Conservation (phyloP, 2,797 vertebrate species). For the Phrynocephalus guinanensis region DNA sequence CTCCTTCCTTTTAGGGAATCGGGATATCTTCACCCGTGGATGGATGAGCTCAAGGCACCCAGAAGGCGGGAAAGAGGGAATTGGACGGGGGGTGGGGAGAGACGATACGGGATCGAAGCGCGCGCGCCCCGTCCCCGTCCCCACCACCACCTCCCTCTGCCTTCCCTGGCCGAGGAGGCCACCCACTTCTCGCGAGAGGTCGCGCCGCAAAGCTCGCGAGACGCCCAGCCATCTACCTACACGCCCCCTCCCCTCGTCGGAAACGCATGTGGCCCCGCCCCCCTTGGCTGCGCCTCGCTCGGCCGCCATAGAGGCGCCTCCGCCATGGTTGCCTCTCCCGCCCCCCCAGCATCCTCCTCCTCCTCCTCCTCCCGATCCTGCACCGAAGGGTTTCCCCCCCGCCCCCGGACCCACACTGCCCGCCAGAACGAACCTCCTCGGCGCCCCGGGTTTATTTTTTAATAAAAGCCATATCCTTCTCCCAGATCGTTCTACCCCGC, state of each 20-base stretch:
- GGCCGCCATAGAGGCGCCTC: background rate
- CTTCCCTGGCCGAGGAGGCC: too few relatives aligned
- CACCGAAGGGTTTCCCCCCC: background rate
- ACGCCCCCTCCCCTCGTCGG: background rate
- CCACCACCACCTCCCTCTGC: background rate
- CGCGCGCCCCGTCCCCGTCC: background rate
- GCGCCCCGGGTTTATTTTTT: background rate
- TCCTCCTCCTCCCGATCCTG: background rate
- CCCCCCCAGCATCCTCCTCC: background rate
- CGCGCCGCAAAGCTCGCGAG: background rate
- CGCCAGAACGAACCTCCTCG: background rate
- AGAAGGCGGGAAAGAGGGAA: too few relatives aligned
- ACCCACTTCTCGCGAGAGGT: conserved; percentile 11
- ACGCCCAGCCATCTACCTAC: too few relatives aligned
- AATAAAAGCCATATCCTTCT: background rate
- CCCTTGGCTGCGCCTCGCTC: conserved; percentile 25
- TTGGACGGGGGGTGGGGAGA: too few relatives aligned
- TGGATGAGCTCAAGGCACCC: too few relatives aligned
- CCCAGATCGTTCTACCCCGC: background rate
- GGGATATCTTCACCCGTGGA: background rate
- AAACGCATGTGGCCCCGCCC: conserved; percentile 25
- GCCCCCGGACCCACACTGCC: too few relatives aligned
- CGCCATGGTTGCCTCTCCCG: fast-evolving
- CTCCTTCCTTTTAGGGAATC: background rate
- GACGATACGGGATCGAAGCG: background rate